Percentiles rank a stretch among this genome's conserved stretches.
These are phyloP conservation scores for Steatornis caripensis DNA, from an alignment of 2,113 vertebrate species.

Conservation along the genomic window DNA sequence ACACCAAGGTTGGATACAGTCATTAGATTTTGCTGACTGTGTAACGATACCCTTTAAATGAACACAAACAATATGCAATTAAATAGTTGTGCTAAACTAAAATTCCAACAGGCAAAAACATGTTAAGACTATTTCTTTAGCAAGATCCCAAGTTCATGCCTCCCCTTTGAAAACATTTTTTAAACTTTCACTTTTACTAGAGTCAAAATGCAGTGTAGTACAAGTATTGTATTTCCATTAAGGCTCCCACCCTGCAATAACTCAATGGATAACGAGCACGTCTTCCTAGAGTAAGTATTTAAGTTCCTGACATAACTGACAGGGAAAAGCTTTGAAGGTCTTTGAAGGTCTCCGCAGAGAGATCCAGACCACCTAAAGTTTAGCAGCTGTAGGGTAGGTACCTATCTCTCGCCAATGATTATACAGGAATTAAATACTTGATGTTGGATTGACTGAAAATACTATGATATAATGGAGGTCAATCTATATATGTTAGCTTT, in stretches of 20 bases:
- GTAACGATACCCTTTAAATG: slow-evolving; percentile 86
- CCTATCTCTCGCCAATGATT: neutral
- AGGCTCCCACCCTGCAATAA: neutral
- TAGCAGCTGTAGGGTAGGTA: neutral
- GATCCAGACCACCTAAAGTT: neutral
- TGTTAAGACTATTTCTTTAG: neutral
- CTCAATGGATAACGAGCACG: neutral
- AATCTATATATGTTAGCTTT: neutral
- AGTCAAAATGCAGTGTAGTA: neutral
- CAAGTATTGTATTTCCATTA: neutral
- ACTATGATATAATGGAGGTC: neutral
- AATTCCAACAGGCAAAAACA: neutral
- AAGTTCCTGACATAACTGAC: neutral
- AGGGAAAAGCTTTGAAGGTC: neutral
- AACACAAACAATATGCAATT: slow-evolving; percentile 17
- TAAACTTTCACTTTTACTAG: neutral
- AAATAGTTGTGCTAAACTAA: neutral
- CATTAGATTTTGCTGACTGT: slow-evolving; percentile 95
- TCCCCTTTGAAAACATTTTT: neutral
- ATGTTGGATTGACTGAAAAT: neutral
- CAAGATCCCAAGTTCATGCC: neutral
- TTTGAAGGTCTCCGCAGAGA: neutral
- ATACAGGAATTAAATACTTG: neutral
- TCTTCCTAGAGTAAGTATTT: neutral
- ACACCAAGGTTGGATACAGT: slow-evolving; percentile 96